Evolutionary conservation across 1,140 invertebrate genomes (phyloP).

Genomic region (Drosophila truncata): DNA sequence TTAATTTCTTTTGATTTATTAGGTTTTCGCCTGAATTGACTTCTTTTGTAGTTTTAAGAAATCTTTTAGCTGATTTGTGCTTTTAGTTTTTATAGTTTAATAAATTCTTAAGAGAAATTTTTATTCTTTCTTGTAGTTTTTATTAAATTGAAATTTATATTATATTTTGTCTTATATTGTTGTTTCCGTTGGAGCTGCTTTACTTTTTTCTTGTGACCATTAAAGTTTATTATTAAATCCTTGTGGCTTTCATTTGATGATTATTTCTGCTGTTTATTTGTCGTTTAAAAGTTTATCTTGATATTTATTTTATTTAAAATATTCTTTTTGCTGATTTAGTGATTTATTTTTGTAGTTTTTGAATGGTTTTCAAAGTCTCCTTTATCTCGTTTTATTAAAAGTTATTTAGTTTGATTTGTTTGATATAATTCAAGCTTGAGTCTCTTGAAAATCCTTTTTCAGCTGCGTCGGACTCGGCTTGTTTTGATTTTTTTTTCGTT

Average conservation of each 20-base stretch:
- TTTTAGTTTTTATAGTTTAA: conserved; percentile 2
- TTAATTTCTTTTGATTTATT: neutral
- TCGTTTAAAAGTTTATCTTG: neutral
- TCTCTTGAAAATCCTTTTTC: conserved; percentile 24
- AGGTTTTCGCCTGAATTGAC: neutral
- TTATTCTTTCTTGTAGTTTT: conserved; percentile 1
- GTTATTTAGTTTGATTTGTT: conserved; percentile 17
- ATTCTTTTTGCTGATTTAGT: neutral
- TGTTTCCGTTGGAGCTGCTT: neutral
- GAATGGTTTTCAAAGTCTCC: neutral
- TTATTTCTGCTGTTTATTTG: neutral
- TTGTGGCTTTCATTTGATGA: neutral
- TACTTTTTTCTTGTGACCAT: neutral
- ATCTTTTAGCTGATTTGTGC: neutral
- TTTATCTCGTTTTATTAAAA: neutral
- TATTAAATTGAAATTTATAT: neutral
- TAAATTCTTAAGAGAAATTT: neutral
- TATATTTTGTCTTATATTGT: neutral
- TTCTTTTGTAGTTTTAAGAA: conserved; percentile 5
- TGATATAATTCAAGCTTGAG: conserved; percentile 15
- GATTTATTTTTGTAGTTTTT: neutral
- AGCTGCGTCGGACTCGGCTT: conserved; percentile 44
- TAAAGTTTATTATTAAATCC: neutral
- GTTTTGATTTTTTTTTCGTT: conserved; percentile 38
- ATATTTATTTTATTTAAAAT: neutral